Percentiles rank a stretch among this genome's conserved stretches.
phyloP scores from a whole-genome alignment of 1,140 invertebrate species.

The Stegodyphus mimosarum region DNA sequence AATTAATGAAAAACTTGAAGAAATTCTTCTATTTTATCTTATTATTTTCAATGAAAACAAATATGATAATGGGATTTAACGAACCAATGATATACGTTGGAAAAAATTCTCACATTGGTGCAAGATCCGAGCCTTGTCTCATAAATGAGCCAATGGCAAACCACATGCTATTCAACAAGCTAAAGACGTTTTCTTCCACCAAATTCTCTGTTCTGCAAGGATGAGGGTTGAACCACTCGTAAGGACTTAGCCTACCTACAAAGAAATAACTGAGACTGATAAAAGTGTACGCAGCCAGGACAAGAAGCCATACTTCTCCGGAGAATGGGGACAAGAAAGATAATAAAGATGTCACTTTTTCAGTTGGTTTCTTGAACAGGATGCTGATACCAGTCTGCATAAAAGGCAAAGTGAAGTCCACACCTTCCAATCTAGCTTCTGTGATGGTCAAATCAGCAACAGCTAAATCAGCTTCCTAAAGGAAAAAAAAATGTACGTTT shows the following conservation, averaged over 20 bases:
- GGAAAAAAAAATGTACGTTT: slow-evolving; percentile 8
- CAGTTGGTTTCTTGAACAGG: slow-evolving; percentile 73
- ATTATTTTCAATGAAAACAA: too few relatives aligned
- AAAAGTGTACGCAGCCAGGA: slow-evolving; percentile 91
- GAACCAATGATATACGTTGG: too few relatives aligned
- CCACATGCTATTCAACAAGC: slow-evolving; percentile 78
- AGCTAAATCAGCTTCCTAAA: slow-evolving; percentile 82
- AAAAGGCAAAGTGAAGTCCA: slow-evolving; percentile 78
- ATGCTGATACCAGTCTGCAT: slow-evolving; percentile 72
- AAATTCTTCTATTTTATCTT: too few relatives aligned
- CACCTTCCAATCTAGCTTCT: slow-evolving; percentile 86
- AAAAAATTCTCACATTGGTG: slow-evolving; percentile 66
- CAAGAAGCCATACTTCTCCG: slow-evolving; percentile 94
- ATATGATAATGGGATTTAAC: too few relatives aligned
- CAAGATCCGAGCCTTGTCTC: slow-evolving; percentile 90
- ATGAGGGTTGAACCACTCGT: slow-evolving; percentile 84
- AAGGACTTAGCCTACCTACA: slow-evolving; percentile 90
- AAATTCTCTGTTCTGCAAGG: slow-evolving; percentile 81
- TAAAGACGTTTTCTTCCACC: slow-evolving; percentile 81
- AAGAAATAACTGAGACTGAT: slow-evolving; percentile 94
- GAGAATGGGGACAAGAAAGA: slow-evolving; percentile 92
- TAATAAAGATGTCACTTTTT: slow-evolving; percentile 90
- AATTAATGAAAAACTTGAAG: too few relatives aligned
- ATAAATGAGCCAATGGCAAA: slow-evolving; percentile 91
- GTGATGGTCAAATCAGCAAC: slow-evolving; percentile 95